A percentile compares a stretch with the other conserved stretches of the same genome.
Conservation (phyloP, 2,888 invertebrate genomes). For the Watsonalla cultraria region DNA sequence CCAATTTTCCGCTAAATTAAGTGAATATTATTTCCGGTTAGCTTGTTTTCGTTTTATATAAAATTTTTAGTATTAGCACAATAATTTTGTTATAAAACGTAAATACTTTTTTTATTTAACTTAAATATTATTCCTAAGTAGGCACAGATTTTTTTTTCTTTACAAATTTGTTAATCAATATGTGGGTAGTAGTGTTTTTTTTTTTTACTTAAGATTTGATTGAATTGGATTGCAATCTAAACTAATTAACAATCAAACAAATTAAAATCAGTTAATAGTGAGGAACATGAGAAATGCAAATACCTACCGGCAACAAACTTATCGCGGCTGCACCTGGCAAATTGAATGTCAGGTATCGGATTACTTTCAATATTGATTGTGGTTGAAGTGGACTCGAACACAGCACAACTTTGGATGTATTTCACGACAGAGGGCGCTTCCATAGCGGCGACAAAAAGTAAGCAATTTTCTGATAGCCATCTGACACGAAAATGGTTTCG, state of each 20-base stretch:
- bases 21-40: neutral
- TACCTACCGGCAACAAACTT: constrained; percentile 13
- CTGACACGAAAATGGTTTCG: constrained; percentile 66
- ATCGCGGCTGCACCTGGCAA: constrained; percentile 20
- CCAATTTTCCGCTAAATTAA: neutral
- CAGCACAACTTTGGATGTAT: constrained; percentile 11
- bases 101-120: too few species aligned
- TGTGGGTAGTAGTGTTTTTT: too few species aligned
- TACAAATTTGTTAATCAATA: too few species aligned
- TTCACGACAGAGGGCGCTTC: constrained; percentile 51
- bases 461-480: constrained; percentile 74
- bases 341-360: constrained; percentile 32
- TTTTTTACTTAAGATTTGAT: too few species aligned
- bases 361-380: constrained; percentile 34
- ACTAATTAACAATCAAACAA: neutral
- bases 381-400: constrained; percentile 36
- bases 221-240: neutral
- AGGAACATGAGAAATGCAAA: constrained; percentile 9
- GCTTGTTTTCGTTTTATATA: too few species aligned
- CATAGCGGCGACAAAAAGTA: constrained; percentile 54
- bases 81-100: too few species aligned
- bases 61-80: too few species aligned
- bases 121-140: too few species aligned
- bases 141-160: too few species aligned
- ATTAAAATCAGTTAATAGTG: constrained; percentile 3